Evolutionary conservation across 2,888 invertebrate species (phyloP), one percentile per base, ranked within the genome.

Genomic region (Abscondita cerata): DNA sequence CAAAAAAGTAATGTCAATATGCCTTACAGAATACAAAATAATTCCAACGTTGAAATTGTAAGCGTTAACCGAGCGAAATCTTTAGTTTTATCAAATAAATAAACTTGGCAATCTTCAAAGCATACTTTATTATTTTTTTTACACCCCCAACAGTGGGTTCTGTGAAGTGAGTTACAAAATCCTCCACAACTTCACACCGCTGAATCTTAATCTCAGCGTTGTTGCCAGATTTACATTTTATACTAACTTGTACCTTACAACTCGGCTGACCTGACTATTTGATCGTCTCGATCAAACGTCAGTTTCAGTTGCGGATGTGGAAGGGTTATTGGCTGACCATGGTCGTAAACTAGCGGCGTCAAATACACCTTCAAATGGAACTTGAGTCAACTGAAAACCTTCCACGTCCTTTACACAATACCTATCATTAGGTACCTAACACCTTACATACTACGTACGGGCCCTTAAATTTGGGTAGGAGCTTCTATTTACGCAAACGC

Each of bases 351-450:
- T n/a, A 11, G 38, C n/a, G 13, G 38, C 38, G 13, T n/a, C 38
- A 12, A 38, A 38, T 5, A 38, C 38, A 4, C 38, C 38, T 65
- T 16, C 62, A 59, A 38, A 38, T 5, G 38, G 38, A 12, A 15
- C 64, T 52, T 68, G 64, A 6, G 68, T 65, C 6, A 66, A 13
- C 53, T 65, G 67, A 51, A 64, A 64, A 19, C 56, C 52, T 40
- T 68, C 68, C 16, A 58, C 53, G 62, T 67, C 67, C n/a, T 16
- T 34, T 16, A 67, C 58, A 6, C 58, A 15, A 61, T 73, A 73
- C 41, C 72, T 51, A 59, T 70, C 70, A 50, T 70, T 65, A 16
- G n/a, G n/a, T n/a, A n/a, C 34, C 62, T 48, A 70, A 56, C 11
- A 67, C 53, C 31, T 66, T 59, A 51, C 60, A 64, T 8, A 69